Evolutionary conservation across 2,888 invertebrate genomes (phyloP).

Genomic region (Lithodes maja): DNA sequence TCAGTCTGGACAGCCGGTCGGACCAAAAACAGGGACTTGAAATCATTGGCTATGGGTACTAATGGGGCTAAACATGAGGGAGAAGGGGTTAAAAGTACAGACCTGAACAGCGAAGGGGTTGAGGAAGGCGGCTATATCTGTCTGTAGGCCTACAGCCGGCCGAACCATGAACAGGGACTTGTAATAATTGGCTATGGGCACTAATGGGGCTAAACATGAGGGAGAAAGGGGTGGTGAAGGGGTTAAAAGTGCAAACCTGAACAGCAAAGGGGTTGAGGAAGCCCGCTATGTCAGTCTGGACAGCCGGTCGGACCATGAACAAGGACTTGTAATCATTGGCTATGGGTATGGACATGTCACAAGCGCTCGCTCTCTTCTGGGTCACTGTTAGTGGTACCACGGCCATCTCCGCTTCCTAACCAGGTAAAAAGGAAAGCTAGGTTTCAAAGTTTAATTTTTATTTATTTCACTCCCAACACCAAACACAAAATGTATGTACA

Average conservation of each 20-base stretch:
- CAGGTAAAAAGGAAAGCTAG: too few relatives aligned
- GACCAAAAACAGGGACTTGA: constrained; percentile 32
- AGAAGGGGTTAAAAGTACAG: too few relatives aligned
- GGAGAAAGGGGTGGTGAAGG: too few relatives aligned
- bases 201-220: too few relatives aligned
- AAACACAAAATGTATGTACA: too few relatives aligned
- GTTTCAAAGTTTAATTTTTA: too few relatives aligned
- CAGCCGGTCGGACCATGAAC: constrained; percentile 33
- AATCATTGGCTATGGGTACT: constrained; percentile 14
- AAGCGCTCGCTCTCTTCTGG: constrained; percentile 23
- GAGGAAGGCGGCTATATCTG: constrained; percentile 34
- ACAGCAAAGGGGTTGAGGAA: constrained; percentile 36
- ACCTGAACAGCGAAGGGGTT: constrained; percentile 40
- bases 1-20: constrained; percentile 38
- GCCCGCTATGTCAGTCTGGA: constrained; percentile 32
- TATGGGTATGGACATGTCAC: constrained; percentile 36
- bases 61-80: too few relatives aligned
- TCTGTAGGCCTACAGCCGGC: constrained; percentile 26
- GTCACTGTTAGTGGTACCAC: constrained; percentile 42
- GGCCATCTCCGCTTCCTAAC: constrained; percentile 40
- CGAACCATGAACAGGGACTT: constrained; percentile 31
- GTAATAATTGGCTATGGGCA: constrained; percentile 18
- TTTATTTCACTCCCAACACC: too few relatives aligned
- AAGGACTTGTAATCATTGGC: constrained; percentile 24
- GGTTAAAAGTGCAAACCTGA: constrained; percentile 14